phyloP scores from a whole-genome alignment of 2,888 invertebrate species.

The Epicampocera succincta region DNA sequence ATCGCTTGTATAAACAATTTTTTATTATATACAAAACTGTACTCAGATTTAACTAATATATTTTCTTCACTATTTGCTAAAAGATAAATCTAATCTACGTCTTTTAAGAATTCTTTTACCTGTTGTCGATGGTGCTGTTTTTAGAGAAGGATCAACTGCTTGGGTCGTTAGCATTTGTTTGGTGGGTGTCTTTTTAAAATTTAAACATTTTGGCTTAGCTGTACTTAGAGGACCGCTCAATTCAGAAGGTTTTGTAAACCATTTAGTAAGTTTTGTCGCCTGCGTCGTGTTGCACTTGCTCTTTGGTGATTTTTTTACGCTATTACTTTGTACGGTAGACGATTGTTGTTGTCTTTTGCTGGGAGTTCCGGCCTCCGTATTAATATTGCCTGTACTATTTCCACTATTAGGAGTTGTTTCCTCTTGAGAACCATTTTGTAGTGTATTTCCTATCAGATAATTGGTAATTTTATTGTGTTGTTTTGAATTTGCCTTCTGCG shows the following conservation, averaged over 20 bases:
- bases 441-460: constrained; percentile 75
- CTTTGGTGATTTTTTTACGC: constrained; percentile 78
- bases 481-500: constrained; percentile 58
- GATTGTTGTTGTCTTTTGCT: constrained; percentile 59
- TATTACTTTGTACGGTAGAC: constrained; percentile 51
- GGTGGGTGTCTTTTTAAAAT: constrained; percentile 41
- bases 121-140: constrained; percentile 6
- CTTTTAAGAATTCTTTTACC: constrained; percentile 64
- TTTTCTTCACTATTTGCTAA: constrained; percentile 56
- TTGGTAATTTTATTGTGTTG: constrained; percentile 79
- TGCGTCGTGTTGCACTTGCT: constrained; percentile 76
- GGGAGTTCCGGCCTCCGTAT: constrained; percentile 68
- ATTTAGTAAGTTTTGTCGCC: constrained; percentile 78
- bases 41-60: neutral
- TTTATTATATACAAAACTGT: too few relatives aligned
- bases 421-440: constrained; percentile 64
- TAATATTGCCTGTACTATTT: constrained; percentile 15
- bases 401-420: constrained; percentile 47
- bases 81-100: constrained; percentile 72
- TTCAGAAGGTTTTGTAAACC: constrained; percentile 74
- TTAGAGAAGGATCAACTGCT: neutral
- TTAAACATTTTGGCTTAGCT: constrained; percentile 17
- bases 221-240: neutral
- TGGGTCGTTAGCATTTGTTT: constrained; percentile 29
- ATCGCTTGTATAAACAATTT: too few relatives aligned